Evolutionary conservation across 2,888 invertebrate genomes (phyloP), one percentile per base, ranked within the genome.

Genomic region (Tubiluchus corallicola): DNA sequence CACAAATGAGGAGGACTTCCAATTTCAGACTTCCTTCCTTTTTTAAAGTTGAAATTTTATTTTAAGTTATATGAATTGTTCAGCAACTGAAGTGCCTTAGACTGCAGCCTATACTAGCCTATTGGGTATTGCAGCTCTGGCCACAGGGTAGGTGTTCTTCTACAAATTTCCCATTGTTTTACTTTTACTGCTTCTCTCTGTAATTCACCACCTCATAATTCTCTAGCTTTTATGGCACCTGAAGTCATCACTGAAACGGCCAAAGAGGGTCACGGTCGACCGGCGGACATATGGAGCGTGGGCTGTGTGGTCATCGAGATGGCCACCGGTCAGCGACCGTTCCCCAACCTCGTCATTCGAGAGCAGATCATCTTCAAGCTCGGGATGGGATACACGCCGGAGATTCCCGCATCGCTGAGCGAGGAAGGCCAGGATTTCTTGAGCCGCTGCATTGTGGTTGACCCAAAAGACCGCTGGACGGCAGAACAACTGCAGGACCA

Each of bases 341-440:
- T 88, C 84, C 75, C 77, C 42, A 85, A 90, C 57, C 79, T 77
- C 60, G 87, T 87, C 69, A 84, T 82, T 53, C 82, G 84, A 68
- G 84, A 82, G 67, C 87, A 88, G 72, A 88, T 90, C 53, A 85
- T 88, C 83, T 88, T 83, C 55, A 77, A 83, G 72, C 88, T 90
- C 56, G 90, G 90, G 21, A 87, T 83, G 78, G 90, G 87, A 1
- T 79, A 81, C 52, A 73, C 74, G 47, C 90, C 90, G 0, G 69
- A 73, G 50, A 69, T 79, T 4, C 85, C 90, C 1, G 72, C 73
- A 41, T 62, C 70, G 21, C 71, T 90, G 45, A 83, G 82, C 21
- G 74, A 74, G 45, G 88, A 90, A 64, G 88, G 87, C 0, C 72
- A 74, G 45, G 75, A 80, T 55, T 85, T 92, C 66, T 71, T 87